phyloP scores from a whole-genome alignment of 2,797 vertebrate species.

The Dermochelys coriacea region DNA sequence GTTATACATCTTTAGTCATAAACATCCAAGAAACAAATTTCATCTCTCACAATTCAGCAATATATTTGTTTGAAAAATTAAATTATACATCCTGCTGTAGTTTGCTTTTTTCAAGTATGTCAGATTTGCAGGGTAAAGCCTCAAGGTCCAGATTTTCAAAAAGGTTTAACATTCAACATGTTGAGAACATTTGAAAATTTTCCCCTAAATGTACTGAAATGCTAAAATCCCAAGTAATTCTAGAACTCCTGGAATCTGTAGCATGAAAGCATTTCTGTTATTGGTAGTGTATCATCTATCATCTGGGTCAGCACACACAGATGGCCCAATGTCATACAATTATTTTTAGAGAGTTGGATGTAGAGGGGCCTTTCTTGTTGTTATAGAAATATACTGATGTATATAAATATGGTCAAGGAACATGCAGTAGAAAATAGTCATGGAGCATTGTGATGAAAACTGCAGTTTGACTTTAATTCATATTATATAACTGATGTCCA shows the following conservation, averaged over 20 bases:
- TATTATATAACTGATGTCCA: slow-evolving; percentile 67
- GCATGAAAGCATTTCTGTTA: not conserved
- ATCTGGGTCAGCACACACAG: not conserved
- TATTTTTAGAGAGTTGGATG: rapidly evolving
- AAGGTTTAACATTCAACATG: not conserved
- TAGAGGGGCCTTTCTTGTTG: not conserved
- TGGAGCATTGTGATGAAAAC: slow-evolving; percentile 20
- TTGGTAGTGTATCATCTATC: not conserved
- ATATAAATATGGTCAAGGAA: not conserved
- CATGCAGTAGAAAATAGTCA: not conserved
- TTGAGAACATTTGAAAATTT: not conserved
- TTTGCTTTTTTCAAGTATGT: not conserved
- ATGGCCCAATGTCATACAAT: not conserved
- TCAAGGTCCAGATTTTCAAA: slow-evolving; percentile 6
- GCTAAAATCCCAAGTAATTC: not conserved
- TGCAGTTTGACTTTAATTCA: slow-evolving; percentile 46
- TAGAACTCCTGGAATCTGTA: not conserved
- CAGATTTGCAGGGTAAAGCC: not conserved
- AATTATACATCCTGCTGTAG: not conserved
- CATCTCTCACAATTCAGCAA: not conserved
- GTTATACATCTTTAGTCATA: not conserved
- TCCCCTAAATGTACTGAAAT: not conserved
- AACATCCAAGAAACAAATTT: not conserved
- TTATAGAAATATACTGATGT: not conserved
- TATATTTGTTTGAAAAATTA: not conserved